Percentiles rank a stretch among this genome's conserved stretches.
Conservation (phyloP, 2,113 vertebrate species). For the Bagarius yarrelli region DNA sequence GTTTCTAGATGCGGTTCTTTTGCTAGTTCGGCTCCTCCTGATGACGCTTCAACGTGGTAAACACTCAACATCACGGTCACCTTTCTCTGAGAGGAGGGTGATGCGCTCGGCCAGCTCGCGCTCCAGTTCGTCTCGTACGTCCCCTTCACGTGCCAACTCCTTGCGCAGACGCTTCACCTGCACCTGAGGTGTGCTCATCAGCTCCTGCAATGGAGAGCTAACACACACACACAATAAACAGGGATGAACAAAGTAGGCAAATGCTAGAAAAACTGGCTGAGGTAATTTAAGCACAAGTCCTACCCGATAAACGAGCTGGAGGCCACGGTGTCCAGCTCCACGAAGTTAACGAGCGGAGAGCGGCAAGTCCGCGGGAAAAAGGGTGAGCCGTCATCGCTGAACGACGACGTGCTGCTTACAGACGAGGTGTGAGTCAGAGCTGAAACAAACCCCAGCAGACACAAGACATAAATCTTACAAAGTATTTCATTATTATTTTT, state of each 20-base stretch:
- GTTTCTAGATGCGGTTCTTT: not conserved
- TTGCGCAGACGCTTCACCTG: slow-evolving; percentile 77
- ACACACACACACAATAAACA: not conserved
- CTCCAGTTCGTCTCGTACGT: slow-evolving; percentile 75
- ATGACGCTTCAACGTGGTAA: no score
- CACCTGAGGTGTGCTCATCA: slow-evolving; percentile 80
- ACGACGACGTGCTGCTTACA: slow-evolving; percentile 24
- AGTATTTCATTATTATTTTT: no score
- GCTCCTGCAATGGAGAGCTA: slow-evolving; percentile 74
- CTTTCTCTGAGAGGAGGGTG: slow-evolving; percentile 72
- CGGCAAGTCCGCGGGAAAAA: slow-evolving; percentile 59
- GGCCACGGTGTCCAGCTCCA: slow-evolving; percentile 82
- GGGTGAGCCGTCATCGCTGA: slow-evolving; percentile 29
- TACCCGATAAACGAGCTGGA: slow-evolving; percentile 74
- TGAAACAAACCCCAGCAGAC: slow-evolving; percentile 21
- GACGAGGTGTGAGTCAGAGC: slow-evolving; percentile 37
- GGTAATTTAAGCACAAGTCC: no score
- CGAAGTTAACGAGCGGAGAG: slow-evolving; percentile 72
- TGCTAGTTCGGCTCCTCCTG: not conserved
- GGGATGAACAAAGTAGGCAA: not conserved
- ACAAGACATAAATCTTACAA: not conserved
- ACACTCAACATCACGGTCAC: slow-evolving; percentile 60
- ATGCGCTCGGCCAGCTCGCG: slow-evolving; percentile 70
- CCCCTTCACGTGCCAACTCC: slow-evolving; percentile 70
- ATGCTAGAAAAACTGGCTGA: no score